Percentiles rank a stretch among this genome's conserved stretches.
Conservation (phyloP, 1,140 invertebrate species). For the Drosophila bocki region DNA sequence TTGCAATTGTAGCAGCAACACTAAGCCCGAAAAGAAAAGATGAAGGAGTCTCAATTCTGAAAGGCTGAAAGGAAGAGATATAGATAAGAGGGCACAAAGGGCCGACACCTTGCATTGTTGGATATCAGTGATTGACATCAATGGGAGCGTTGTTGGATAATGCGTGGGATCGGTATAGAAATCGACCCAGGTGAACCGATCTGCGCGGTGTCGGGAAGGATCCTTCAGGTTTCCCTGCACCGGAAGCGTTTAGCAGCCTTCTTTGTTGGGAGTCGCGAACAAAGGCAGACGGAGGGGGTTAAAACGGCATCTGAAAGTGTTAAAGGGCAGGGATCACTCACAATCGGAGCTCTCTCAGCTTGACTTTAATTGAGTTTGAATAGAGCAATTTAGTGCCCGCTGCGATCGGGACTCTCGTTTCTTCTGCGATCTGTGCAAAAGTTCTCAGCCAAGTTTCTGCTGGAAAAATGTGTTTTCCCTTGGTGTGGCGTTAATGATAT, state of each 20-base stretch:
- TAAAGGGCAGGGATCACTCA: slow-evolving; percentile 70
- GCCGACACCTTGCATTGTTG: slow-evolving; percentile 50
- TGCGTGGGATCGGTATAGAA: slow-evolving; percentile 61
- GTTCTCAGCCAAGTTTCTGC: slow-evolving; percentile 47
- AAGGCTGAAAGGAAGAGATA: slow-evolving; percentile 40
- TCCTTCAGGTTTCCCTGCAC: slow-evolving; percentile 16
- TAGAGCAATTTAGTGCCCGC: slow-evolving; percentile 81
- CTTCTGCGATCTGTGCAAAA: slow-evolving; percentile 25
- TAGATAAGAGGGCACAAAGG: slow-evolving; percentile 34
- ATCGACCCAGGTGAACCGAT: slow-evolving; percentile 20
- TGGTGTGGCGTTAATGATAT: slow-evolving; percentile 82
- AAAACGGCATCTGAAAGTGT: slow-evolving; percentile 61
- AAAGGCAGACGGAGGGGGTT: slow-evolving; percentile 23
- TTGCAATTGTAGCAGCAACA: slow-evolving; percentile 67
- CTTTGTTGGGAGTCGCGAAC: slow-evolving; percentile 31
- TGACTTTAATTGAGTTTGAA: slow-evolving; percentile 81
- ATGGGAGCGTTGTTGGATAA: slow-evolving; percentile 36
- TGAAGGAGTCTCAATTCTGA: slow-evolving; percentile 10
- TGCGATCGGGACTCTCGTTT: slow-evolving; percentile 36
- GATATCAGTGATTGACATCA: slow-evolving; percentile 56
- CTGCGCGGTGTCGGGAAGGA: neutral
- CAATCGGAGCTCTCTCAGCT: slow-evolving; percentile 53
- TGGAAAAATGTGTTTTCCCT: slow-evolving; percentile 69
- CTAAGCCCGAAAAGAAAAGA: slow-evolving; percentile 21
- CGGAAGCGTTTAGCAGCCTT: slow-evolving; percentile 70